A percentile compares a stretch with the other conserved stretches of the same genome.
phyloP scores from a whole-genome alignment of 2,797 vertebrate species.

The Glyptemys insculpta region DNA sequence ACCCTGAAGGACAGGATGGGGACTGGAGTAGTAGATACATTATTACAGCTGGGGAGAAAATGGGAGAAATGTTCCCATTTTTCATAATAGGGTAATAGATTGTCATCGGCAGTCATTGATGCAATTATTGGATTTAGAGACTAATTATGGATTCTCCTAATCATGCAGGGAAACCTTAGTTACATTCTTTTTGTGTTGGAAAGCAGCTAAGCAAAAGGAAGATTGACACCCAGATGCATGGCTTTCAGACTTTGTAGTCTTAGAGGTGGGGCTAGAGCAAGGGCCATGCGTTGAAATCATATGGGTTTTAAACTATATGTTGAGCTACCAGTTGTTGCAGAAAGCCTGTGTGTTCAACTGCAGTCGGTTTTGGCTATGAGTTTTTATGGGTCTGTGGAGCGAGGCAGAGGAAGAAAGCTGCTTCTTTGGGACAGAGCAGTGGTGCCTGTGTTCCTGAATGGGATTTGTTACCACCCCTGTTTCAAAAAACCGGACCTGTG shows the following conservation, averaged over 20 bases:
- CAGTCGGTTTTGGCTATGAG: background rate
- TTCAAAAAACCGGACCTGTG: background rate
- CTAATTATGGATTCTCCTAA: background rate
- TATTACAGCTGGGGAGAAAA: accelerated
- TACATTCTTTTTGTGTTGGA: background rate
- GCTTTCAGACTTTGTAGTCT: background rate
- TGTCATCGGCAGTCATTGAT: accelerated
- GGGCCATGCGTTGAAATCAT: accelerated
- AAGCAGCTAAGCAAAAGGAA: background rate
- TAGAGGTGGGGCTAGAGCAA: background rate
- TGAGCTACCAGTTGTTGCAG: background rate
- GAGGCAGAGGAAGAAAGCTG: background rate
- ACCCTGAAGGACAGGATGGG: background rate
- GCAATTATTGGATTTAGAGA: background rate
- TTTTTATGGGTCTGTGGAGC: background rate
- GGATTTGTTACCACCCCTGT: background rate
- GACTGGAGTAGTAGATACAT: background rate
- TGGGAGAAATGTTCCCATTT: accelerated
- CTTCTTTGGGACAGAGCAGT: background rate
- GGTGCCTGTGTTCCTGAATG: background rate
- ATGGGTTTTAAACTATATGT: background rate
- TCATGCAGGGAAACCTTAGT: accelerated
- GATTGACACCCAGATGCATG: accelerated
- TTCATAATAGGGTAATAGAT: accelerated
- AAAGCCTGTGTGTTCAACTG: background rate